Evolutionary conservation across 2,113 vertebrate genomes (phyloP), one percentile per base, ranked within the genome.

Genomic region (Orycteropus afer): DNA sequence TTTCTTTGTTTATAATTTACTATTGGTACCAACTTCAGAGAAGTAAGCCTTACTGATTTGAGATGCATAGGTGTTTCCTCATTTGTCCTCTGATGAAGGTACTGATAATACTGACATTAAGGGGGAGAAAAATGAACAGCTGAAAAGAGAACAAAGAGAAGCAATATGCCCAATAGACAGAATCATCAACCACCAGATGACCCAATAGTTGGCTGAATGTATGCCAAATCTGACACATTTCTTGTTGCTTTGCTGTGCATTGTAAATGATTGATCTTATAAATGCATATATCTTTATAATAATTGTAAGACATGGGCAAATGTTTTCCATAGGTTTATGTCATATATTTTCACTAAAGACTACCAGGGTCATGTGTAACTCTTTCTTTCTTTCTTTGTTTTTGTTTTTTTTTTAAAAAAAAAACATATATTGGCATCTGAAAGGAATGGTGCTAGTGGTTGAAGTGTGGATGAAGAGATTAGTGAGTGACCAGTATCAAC

Each of bases 121-220:
- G 13, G 18, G 77, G 65, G 20, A 45, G 51, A 91, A 77, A 81
- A 42, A 85, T 86, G 65, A 80, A 18, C 47, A 95, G 69, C 51
- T 89, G 37, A 69, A 93, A n/a, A 92, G 59, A 91, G 69, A 79
- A 73, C 23, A 88, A 67, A 93, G 42, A 79, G 34, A 96, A 92
- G 23, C n/a, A 89, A 57, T 90, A 45, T 74, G 42, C 40, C 34
- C n/a, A 95, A 5, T 3, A 67, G 34, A 23, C 37, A 93, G 81
- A 32, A 55, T 84, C 71, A 87, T 88, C 77, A 94, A 13, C 59
- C 32, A 77, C 20, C 59, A 92, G 92, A 55, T 91, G 86, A 94
- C 32, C 81, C 71, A 86, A 79, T 55, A 57, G 13, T 96, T 95
- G 45, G 14, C 23, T 74, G 65, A 89, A 34, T 90, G 7, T 55